Evolutionary conservation across 2,113 vertebrate species (phyloP).

Genomic region (Lethenteron reissneri): DNA sequence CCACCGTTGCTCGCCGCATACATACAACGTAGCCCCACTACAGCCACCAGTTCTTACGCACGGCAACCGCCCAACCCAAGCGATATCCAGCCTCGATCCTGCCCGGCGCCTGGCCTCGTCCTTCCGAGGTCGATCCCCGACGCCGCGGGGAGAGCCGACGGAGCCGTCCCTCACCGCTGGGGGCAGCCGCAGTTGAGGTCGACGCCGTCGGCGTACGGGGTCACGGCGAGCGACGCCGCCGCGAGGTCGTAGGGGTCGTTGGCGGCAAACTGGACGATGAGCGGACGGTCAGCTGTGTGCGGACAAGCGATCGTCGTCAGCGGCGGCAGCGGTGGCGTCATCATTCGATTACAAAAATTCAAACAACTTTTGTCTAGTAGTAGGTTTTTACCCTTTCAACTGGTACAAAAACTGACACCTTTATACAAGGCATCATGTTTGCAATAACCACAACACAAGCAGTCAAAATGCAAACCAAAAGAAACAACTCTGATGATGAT

Average conservation of each 20-base stretch:
- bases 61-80: no score
- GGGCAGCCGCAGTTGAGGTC: conserved; percentile 95
- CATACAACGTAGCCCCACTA: no score
- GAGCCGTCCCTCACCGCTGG: conserved; percentile 54
- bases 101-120: conserved; percentile 61
- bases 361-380: no score
- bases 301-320: neutral
- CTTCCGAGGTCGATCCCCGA: conserved; percentile 85
- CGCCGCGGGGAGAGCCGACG: conserved; percentile 76
- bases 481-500: no score
- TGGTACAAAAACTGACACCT: no score
- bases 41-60: no score
- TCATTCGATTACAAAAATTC: no score
- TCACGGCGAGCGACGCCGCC: conserved; percentile 48
- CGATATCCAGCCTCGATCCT: conserved; percentile 31
- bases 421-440: no score
- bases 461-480: no score
- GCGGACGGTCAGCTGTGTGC: conserved; percentile 46
- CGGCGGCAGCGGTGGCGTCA: neutral
- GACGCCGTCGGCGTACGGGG: conserved; percentile 67
- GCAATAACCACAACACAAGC: no score
- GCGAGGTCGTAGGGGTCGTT: conserved; percentile 60
- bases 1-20: no score
- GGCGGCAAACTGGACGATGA: conserved; percentile 87
- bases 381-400: no score